phyloP scores from a whole-genome alignment of 2,797 vertebrate species.

The Neoniphon sammara region DNA sequence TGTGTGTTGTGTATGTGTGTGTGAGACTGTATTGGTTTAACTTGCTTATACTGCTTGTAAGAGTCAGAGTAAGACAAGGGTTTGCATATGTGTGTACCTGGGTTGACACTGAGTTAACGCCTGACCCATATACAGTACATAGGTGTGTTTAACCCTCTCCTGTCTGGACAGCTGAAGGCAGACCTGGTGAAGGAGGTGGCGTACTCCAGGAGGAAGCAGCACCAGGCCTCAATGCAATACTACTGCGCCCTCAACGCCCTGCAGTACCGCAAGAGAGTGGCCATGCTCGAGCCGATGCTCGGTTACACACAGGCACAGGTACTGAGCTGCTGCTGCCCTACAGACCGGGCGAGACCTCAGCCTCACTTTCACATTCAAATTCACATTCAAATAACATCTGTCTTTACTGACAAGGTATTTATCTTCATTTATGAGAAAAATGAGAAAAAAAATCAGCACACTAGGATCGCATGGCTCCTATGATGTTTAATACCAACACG shows the following conservation, averaged over 20 bases:
- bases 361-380: constrained; percentile 14
- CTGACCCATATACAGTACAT: constrained; percentile 16
- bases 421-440: background rate
- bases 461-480: too few species aligned
- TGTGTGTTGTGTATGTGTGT: background rate
- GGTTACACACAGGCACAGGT: constrained; percentile 96
- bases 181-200: constrained; percentile 94
- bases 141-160: constrained; percentile 25
- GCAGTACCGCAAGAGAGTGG: constrained; percentile 94
- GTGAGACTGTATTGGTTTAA: background rate
- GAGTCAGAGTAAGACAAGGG: background rate
- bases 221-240: constrained; percentile 95
- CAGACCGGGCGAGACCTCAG: too few species aligned
- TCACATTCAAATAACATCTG: background rate
- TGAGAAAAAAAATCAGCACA: background rate
- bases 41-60: constrained; percentile 36
- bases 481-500: too few species aligned
- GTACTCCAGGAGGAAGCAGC: constrained; percentile 92
- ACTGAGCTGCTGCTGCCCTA: constrained; percentile 29
- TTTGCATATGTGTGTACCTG: constrained; percentile 55
- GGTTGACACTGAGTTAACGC: constrained; percentile 3
- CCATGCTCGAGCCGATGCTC: constrained; percentile 96
- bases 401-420: background rate
- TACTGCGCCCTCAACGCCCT: constrained; percentile 97
- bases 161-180: constrained; percentile 86